phyloP scores from a whole-genome alignment of 2,113 vertebrate genomes.

The Pelmatolapia mariae region DNA sequence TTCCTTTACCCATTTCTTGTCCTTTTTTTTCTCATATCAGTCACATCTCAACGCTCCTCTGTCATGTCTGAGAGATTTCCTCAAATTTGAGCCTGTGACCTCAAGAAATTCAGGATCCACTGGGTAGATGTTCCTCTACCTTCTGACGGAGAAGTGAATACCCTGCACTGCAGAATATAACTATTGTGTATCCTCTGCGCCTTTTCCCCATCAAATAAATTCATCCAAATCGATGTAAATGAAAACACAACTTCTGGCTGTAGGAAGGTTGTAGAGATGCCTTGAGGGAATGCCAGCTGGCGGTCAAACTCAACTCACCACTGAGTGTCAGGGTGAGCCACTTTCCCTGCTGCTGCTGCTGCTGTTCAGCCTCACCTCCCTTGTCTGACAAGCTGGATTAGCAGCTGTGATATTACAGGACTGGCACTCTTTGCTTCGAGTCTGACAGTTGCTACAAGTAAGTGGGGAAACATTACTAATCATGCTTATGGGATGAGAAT shows the following conservation, averaged over 20 bases:
- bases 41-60: neutral
- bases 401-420: neutral
- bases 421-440: neutral
- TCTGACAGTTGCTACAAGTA: neutral
- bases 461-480: neutral
- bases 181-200: rapidly evolving
- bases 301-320: neutral
- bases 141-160: neutral
- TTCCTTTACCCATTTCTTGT: neutral
- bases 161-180: neutral
- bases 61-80: neutral
- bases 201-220: neutral
- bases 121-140: neutral
- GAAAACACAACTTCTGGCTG: neutral
- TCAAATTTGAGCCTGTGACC: neutral
- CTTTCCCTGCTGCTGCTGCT: neutral
- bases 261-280: neutral
- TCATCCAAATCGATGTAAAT: neutral
- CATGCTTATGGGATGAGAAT: neutral
- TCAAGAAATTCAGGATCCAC: neutral
- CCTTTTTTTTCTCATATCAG: neutral
- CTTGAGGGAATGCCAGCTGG: neutral
- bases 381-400: neutral
- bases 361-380: neutral
- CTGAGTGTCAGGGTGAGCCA: neutral